These are phyloP conservation scores for Bovichtus variegatus DNA, from an alignment of 2,797 vertebrate species.

Conservation along the genomic window DNA sequence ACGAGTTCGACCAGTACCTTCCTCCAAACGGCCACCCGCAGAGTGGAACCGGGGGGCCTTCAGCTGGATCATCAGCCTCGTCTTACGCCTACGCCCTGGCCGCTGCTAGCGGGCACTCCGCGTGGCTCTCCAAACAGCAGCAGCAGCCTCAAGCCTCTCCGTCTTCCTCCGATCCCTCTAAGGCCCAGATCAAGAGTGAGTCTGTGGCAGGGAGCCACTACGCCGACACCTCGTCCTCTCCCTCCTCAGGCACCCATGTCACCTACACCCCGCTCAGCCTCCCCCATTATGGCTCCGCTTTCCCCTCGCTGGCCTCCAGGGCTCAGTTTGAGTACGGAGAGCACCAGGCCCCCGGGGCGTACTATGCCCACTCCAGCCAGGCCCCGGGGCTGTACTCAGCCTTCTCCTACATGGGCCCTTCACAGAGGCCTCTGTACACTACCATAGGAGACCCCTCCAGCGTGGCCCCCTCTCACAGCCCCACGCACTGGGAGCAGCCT, in stretches of 20 bases:
- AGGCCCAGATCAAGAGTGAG: conserved; percentile 89
- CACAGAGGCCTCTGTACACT: conserved; percentile 98
- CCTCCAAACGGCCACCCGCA: conserved; percentile 95
- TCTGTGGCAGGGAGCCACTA: conserved; percentile 86
- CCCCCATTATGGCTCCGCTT: conserved; percentile 97
- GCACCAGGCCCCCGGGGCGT: conserved; percentile 95
- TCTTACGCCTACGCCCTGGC: conserved; percentile 93
- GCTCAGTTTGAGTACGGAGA: conserved; percentile 98
- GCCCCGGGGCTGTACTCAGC: conserved; percentile 96
- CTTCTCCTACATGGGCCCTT: conserved; percentile 99
- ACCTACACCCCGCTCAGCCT: conserved; percentile 97
- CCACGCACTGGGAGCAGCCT: conserved; percentile 99
- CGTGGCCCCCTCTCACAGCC: conserved; percentile 97
- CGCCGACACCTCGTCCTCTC: conserved; percentile 89
- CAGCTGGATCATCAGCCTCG: conserved; percentile 75
- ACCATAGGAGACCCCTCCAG: conserved; percentile 97
- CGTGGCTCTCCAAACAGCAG: conserved; percentile 91
- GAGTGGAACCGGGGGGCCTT: conserved; percentile 80
- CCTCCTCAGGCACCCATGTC: conserved; percentile 90
- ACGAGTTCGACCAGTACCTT: conserved; percentile 98
- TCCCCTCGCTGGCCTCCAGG: conserved; percentile 96
- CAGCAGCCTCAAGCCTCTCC: conserved; percentile 85
- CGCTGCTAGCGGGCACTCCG: conserved; percentile 91
- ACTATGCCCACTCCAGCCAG: conserved; percentile 96
- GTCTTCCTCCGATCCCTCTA: conserved; percentile 82